Evolutionary conservation across 2,113 vertebrate genomes (phyloP), one percentile per base, ranked within the genome.

Genomic region (Trematocara nigrifrons): DNA sequence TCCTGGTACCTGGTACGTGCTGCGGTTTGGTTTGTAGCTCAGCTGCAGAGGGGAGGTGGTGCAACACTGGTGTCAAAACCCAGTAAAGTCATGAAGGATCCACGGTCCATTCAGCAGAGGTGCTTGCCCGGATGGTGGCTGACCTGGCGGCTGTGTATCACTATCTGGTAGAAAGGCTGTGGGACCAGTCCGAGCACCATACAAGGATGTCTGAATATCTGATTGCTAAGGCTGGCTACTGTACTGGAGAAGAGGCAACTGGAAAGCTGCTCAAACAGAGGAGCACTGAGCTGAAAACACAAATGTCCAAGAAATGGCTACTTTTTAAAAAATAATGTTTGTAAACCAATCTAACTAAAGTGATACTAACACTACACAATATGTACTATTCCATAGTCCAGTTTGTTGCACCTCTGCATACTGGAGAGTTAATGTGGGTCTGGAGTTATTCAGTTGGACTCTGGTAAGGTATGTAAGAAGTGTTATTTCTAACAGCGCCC

Each of bases 321-420:
- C 57, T 18, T 57, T 16, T 0, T 0, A 10, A 61, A 35, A 35
- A 35, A 6, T n/a, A 0, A 35, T 6, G 29, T 53, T 22, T 11
- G n/a, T 53, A 53, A 53, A 53, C 10, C n/a, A 53, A 53, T 2
- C 3, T 59, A 59, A 59, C 13, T 59, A 16, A 59, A 59, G 15
- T 33, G 29, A 33, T 59, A 10, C 15, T 59, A 33, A 33, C 56
- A 33, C 56, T 59, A 31, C 7, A 33, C 16, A n/a, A 35, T 3
- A 35, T 61, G 9, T 0, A 35, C 9, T 11, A n/a, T 61, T 0
- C 31, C 3, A 35, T n/a, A 6, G 57, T 61, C 57, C 16, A n/a
- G 16, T 61, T 61, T 0, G 31, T 61, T 61, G 9, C 57, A 61
- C 29, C 16, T 35, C 29, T 3, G 57, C 57, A 35, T 35, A n/a